These are phyloP conservation scores for Aquatica leii DNA, from an alignment of 2,888 invertebrate genomes.

Conservation along the genomic window DNA sequence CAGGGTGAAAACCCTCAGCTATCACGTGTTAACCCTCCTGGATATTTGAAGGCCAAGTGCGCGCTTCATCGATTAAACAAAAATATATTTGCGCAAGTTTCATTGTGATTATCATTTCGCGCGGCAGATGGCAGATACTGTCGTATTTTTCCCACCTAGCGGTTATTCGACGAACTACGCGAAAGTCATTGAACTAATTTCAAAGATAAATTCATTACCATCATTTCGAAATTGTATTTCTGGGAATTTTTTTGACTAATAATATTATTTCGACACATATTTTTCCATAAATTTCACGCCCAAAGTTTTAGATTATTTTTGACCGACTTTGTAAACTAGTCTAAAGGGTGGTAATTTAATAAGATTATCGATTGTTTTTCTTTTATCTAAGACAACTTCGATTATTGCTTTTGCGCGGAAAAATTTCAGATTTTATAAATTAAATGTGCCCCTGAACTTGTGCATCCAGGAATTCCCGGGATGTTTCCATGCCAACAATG, in stretches of 20 bases:
- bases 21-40: slow-evolving; percentile 47
- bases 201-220: too few species aligned
- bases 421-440: background rate
- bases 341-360: too few species aligned
- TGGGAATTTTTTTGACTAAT: too few species aligned
- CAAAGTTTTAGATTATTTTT: too few species aligned
- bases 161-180: slow-evolving; percentile 6
- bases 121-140: slow-evolving; percentile 39
- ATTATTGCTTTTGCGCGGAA: too few species aligned
- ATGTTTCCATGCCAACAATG: slow-evolving; percentile 39
- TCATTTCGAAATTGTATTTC: too few species aligned
- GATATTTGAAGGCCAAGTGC: slow-evolving; percentile 60
- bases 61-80: slow-evolving; percentile 55
- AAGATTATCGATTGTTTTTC: too few species aligned
- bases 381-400: too few species aligned
- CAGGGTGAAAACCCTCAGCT: slow-evolving; percentile 55
- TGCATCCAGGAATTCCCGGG: slow-evolving; percentile 35
- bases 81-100: slow-evolving; percentile 40
- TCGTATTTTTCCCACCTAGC: slow-evolving; percentile 18
- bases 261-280: too few species aligned
- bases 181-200: background rate
- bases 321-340: too few species aligned
- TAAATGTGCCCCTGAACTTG: slow-evolving; percentile 32
- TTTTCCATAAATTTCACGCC: too few species aligned
- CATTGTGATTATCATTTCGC: background rate